These are phyloP conservation scores for Andrena chrysosceles DNA, from an alignment of 2,888 invertebrate species.

Conservation along the genomic window DNA sequence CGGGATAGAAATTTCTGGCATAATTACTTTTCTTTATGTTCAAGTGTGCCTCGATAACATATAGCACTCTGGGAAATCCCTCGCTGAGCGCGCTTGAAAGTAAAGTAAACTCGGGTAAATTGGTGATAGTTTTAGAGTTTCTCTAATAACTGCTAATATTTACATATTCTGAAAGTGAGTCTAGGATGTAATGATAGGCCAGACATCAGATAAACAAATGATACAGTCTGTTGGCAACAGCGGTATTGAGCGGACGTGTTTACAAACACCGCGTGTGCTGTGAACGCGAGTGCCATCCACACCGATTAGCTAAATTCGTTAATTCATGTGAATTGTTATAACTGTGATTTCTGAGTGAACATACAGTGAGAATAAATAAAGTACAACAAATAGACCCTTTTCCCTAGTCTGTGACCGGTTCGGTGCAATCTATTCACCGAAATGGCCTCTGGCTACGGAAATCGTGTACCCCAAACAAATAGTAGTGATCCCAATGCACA, in stretches of 20 bases:
- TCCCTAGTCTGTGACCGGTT: background rate
- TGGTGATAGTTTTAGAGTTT: no score
- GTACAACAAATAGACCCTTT: background rate
- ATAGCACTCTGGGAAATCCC: no score
- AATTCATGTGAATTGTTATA: background rate
- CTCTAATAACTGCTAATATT: no score
- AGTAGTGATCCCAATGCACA: background rate
- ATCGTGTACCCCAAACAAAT: background rate
- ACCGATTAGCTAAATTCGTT: no score
- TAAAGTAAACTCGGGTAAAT: no score
- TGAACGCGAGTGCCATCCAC: slow-evolving; percentile 5
- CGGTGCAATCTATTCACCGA: slow-evolving; percentile 5
- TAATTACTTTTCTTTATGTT: no score
- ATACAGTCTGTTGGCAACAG: background rate
- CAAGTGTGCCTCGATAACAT: no score
- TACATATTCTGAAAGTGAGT: no score
- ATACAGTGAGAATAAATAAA: background rate
- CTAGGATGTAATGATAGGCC: no score
- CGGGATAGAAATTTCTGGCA: no score
- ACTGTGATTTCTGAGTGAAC: background rate
- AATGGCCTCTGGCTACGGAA: slow-evolving; percentile 1
- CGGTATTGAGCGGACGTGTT: background rate
- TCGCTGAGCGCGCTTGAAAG: no score
- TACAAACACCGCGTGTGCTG: background rate
- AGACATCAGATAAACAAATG: no score